These are phyloP conservation scores for Cyprinodon tularosa DNA, from an alignment of 2,113 vertebrate species.

Conservation along the genomic window DNA sequence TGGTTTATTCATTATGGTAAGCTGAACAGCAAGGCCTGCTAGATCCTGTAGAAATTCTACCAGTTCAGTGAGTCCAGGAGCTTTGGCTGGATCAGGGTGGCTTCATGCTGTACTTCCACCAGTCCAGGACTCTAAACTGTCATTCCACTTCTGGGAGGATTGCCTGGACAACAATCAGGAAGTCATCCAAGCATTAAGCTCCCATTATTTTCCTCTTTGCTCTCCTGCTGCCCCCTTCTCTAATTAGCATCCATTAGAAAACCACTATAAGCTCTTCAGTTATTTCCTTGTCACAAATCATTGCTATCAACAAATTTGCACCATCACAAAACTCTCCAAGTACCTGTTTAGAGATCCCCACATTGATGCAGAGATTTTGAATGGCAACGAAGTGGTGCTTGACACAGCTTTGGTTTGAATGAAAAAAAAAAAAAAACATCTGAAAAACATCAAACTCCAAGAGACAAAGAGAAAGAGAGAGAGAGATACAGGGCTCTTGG, in stretches of 20 bases:
- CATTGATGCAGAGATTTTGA: conserved; percentile 40
- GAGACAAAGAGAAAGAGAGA: background rate
- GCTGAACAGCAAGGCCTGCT: no score
- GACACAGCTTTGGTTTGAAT: conserved; percentile 36
- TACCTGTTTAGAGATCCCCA: conserved; percentile 26
- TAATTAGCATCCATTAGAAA: conserved; percentile 62
- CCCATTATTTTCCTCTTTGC: conserved; percentile 29
- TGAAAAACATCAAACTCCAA: conserved; percentile 43
- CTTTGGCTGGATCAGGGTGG: no score
- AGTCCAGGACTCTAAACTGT: no score
- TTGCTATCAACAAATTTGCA: conserved; percentile 51
- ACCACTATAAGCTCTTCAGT: conserved; percentile 45
- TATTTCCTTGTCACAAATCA: conserved; percentile 58
- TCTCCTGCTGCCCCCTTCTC: conserved; percentile 18
- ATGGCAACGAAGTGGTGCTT: conserved; percentile 48
- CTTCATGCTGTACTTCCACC: no score
- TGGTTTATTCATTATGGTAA: no score
- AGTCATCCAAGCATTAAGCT: background rate
- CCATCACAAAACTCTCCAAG: conserved; percentile 37
- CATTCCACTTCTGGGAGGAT: no score
- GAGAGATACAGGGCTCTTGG: background rate
- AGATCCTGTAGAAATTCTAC: no score
- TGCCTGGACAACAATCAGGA: background rate
- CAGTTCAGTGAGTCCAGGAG: no score
- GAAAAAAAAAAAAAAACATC: conserved; percentile 10